These are phyloP conservation scores for Autographa pulchrina DNA, from an alignment of 2,888 invertebrate genomes.

Conservation along the genomic window DNA sequence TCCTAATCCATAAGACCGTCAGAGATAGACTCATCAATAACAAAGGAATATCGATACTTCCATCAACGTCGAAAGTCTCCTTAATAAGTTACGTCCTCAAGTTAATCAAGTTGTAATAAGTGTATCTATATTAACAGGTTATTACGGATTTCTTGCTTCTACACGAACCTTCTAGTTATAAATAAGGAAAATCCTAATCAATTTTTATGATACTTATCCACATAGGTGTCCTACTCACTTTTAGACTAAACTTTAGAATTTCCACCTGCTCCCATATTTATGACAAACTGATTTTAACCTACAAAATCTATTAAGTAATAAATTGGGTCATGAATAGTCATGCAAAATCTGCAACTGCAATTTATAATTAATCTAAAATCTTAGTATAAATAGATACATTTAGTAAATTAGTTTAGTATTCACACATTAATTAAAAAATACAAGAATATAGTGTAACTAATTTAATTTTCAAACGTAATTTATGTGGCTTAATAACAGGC, in stretches of 20 bases:
- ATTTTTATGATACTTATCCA: not conserved
- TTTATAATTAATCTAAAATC: too few relatives aligned
- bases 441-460: not conserved
- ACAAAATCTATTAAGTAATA: too few relatives aligned
- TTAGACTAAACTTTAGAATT: too few relatives aligned
- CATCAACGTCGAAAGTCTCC: not conserved
- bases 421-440: not conserved
- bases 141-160: not conserved
- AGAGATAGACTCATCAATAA: not conserved
- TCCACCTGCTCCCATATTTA: too few relatives aligned
- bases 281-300: too few relatives aligned
- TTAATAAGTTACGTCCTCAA: not conserved
- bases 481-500: slow-evolving; percentile 4
- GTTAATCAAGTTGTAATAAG: not conserved
- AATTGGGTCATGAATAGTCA: too few relatives aligned
- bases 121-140: not conserved
- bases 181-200: not conserved
- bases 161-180: not conserved
- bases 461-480: not conserved
- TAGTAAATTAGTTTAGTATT: too few relatives aligned
- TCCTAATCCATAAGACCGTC: not conserved
- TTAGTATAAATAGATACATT: too few relatives aligned
- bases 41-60: slow-evolving; percentile 3
- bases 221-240: too few relatives aligned
- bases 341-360: too few relatives aligned